Evolutionary conservation across 2,113 vertebrate genomes (phyloP).

Genomic region (Parus major): DNA sequence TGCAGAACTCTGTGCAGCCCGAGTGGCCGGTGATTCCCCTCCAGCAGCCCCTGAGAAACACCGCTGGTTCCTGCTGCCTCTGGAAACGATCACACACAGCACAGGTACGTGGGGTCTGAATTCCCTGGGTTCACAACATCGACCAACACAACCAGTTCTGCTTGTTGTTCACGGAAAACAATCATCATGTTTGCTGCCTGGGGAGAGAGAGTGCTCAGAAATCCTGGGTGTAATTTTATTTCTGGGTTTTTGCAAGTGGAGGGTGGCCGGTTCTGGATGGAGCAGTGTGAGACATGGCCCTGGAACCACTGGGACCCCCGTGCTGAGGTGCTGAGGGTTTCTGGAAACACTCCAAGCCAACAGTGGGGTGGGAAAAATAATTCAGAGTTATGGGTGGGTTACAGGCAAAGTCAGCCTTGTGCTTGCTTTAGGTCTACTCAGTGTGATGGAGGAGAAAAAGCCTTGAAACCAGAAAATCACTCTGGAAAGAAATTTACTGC

Average conservation of each 20-base stretch:
- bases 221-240: neutral
- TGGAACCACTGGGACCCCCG: rapidly evolving
- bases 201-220: rapidly evolving
- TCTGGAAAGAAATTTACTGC: neutral
- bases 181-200: rapidly evolving
- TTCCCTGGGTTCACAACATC: neutral
- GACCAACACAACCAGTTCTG: neutral
- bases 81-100: neutral
- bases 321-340: neutral
- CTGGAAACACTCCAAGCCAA: rapidly evolving
- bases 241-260: neutral
- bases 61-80: neutral
- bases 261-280: rapidly evolving
- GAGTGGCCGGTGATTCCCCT: neutral
- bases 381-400: rapidly evolving
- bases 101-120: neutral
- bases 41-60: neutral
- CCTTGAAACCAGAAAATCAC: neutral
- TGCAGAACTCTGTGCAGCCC: neutral
- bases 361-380: neutral
- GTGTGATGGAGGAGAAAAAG: neutral
- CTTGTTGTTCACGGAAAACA: neutral
- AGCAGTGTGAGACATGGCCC: neutral
- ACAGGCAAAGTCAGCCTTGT: neutral
- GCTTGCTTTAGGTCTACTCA: neutral